Evolutionary conservation across 1,140 invertebrate genomes (phyloP).

Genomic region (Drosophila truncata): DNA sequence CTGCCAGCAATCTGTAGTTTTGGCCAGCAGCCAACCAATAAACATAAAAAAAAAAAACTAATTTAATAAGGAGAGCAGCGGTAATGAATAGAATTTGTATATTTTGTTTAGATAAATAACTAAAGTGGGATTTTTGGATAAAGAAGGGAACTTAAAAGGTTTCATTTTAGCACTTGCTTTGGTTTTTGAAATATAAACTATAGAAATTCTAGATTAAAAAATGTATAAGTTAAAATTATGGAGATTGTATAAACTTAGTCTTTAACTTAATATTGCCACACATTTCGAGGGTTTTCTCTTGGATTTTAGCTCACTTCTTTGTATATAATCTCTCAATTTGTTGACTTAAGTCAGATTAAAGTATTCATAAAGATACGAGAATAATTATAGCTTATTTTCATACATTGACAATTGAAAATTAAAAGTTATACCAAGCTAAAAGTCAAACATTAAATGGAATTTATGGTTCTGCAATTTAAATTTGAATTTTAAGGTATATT

Average conservation of each 20-base stretch:
- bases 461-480: not conserved
- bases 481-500: not conserved
- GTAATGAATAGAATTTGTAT: constrained; percentile 12
- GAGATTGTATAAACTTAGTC: not conserved
- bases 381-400: not conserved
- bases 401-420: not conserved
- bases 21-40: constrained; percentile 51
- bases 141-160: not conserved
- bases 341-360: not conserved
- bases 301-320: not conserved
- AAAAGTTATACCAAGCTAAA: not conserved
- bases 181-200: not conserved
- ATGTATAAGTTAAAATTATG: not conserved
- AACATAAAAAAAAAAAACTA: constrained; percentile 51
- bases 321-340: not conserved
- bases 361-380: too few species aligned
- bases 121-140: not conserved
- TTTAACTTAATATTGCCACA: not conserved
- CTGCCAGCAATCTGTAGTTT: constrained; percentile 51
- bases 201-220: not conserved
- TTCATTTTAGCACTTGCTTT: not conserved
- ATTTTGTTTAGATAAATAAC: constrained; percentile 15
- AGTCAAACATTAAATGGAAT: not conserved
- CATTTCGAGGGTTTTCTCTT: not conserved
- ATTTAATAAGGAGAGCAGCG: constrained; percentile 36